These are phyloP conservation scores for Podarcis siculus DNA, from an alignment of 2,797 vertebrate genomes.

Conservation along the genomic window DNA sequence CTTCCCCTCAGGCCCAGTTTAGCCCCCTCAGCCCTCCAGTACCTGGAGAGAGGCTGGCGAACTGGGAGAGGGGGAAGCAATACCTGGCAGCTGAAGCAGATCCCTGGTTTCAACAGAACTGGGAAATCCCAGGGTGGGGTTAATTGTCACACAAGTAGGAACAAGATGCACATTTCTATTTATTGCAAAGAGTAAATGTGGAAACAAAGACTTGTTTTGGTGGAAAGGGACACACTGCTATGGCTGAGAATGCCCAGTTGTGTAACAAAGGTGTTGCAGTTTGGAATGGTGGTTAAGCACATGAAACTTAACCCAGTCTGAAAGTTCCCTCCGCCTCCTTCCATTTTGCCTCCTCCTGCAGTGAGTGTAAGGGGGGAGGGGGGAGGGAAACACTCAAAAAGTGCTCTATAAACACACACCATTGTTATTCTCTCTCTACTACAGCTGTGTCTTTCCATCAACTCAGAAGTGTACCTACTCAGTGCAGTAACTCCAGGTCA, in stretches of 20 bases:
- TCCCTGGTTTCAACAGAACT: not conserved
- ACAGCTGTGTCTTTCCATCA: not conserved
- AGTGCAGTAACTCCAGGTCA: not conserved
- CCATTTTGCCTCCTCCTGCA: no score
- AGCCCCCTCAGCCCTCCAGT: not conserved
- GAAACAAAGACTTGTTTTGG: not conserved
- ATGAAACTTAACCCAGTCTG: no score
- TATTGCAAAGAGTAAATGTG: not conserved
- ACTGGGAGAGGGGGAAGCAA: not conserved
- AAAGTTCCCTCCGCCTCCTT: no score
- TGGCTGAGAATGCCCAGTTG: not conserved
- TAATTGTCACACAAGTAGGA: not conserved
- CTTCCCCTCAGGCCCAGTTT: not conserved
- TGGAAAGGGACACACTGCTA: not conserved
- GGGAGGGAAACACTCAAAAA: not conserved
- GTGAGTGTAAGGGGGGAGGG: not conserved
- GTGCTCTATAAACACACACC: not conserved
- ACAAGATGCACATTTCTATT: not conserved
- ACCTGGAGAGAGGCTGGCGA: not conserved
- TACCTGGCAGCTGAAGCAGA: not conserved
- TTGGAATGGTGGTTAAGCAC: no score
- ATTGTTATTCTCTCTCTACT: not conserved
- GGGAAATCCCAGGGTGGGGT: not conserved
- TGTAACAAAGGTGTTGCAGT: no score
- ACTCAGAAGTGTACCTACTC: not conserved